Conservation (phyloP, 2,113 vertebrate genomes). For the Alouatta palliata region DNA sequence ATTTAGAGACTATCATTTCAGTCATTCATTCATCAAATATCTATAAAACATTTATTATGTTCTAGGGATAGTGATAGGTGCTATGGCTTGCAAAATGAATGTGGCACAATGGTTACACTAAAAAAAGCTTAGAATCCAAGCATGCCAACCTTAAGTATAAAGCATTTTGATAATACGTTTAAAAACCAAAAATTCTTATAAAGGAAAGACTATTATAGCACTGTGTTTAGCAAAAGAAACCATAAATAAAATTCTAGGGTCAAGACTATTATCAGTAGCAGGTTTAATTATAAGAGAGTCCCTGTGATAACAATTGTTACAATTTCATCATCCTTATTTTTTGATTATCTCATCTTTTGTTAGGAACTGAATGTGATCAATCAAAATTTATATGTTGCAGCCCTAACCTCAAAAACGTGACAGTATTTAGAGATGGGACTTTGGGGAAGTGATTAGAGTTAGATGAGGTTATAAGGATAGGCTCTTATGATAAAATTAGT, state of each 20-base stretch:
- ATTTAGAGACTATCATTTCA: neutral
- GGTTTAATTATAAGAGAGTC: neutral
- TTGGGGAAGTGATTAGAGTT: neutral
- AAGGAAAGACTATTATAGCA: neutral
- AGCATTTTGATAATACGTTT: neutral
- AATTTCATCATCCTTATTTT: neutral
- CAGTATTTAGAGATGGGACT: neutral
- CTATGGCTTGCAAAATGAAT: neutral
- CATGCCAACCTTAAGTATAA: neutral
- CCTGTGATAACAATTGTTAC: neutral
- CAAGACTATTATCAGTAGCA: neutral
- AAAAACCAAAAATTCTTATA: neutral
- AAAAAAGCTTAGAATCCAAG: neutral
- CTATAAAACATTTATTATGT: neutral
- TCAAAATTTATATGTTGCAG: neutral
- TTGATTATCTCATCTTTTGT: neutral
- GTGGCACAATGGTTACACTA: neutral
- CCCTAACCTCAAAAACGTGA: neutral
- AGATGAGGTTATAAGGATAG: neutral
- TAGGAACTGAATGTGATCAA: neutral
- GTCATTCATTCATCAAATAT: neutral
- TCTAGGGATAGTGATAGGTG: neutral
- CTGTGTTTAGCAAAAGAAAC: neutral
- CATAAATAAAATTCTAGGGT: neutral
- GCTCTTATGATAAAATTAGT: neutral